phyloP scores from a whole-genome alignment of 2,888 invertebrate species.

The Meliscaeva auricollis region DNA sequence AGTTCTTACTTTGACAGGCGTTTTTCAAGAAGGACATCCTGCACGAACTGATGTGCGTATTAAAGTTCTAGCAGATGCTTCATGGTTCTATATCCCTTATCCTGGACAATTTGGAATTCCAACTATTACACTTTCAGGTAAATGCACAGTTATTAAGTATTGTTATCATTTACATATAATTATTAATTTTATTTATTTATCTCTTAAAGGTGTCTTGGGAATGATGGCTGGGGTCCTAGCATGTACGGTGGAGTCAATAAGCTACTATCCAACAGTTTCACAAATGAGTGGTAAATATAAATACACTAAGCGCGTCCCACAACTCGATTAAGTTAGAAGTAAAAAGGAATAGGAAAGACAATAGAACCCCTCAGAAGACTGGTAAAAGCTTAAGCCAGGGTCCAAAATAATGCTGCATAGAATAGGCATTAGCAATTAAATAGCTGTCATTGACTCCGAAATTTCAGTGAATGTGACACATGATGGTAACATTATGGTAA shows the following conservation, averaged over 20 bases:
- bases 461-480: too few species aligned
- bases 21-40: conserved; percentile 88
- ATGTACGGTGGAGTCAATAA: conserved; percentile 92
- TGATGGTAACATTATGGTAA: too few species aligned
- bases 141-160: background rate
- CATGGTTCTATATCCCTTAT: conserved; percentile 93
- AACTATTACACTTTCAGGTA: conserved; percentile 87
- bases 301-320: too few species aligned
- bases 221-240: conserved; percentile 92
- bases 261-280: conserved; percentile 96
- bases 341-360: too few species aligned
- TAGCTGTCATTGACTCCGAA: too few species aligned
- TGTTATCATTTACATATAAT: background rate
- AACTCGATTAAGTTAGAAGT: too few species aligned
- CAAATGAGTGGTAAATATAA: conserved; percentile 88
- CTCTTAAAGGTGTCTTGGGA: conserved; percentile 88
- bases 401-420: too few species aligned
- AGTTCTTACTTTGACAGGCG: conserved; percentile 88
- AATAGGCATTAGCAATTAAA: too few species aligned
- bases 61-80: conserved; percentile 88
- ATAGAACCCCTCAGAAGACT: too few species aligned
- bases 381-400: too few species aligned
- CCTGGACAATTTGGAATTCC: conserved; percentile 93
- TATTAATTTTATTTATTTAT: background rate
- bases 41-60: conserved; percentile 90